Conservation (phyloP, 2,888 invertebrate species). For the Callimorpha dominula region DNA sequence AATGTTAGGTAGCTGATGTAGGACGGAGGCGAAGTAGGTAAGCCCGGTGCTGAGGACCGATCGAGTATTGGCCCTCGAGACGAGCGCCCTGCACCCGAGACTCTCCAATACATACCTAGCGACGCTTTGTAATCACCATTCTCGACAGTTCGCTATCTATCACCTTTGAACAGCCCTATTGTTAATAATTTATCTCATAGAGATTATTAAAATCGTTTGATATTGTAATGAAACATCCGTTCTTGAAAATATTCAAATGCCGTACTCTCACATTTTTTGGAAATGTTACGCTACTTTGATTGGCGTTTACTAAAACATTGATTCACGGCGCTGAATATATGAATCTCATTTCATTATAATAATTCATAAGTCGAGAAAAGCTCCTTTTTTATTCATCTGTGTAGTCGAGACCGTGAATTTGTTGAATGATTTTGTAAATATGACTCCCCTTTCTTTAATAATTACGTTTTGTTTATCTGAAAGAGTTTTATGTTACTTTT, state of each 20-base stretch:
- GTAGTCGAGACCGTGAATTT: constrained; percentile 6
- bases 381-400: constrained; percentile 32
- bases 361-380: constrained; percentile 34
- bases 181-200: constrained; percentile 58
- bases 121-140: constrained; percentile 57
- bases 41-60: constrained; percentile 61
- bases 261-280: constrained; percentile 20
- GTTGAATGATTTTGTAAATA: constrained; percentile 2
- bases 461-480: background rate
- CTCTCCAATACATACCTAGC: constrained; percentile 61
- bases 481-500: background rate
- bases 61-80: constrained; percentile 78
- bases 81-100: constrained; percentile 74
- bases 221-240: constrained; percentile 53
- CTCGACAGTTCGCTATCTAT: constrained; percentile 50
- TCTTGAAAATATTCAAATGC: constrained; percentile 23
- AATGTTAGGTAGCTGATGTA: constrained; percentile 54
- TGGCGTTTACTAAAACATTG: constrained; percentile 43
- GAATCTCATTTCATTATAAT: constrained; percentile 45
- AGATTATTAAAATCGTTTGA: constrained; percentile 57
- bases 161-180: constrained; percentile 59
- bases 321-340: constrained; percentile 47
- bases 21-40: constrained; percentile 54
- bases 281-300: constrained; percentile 37
- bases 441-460: background rate